Conservation (phyloP, 1,140 invertebrate species). For the Bombyx mori region DNA sequence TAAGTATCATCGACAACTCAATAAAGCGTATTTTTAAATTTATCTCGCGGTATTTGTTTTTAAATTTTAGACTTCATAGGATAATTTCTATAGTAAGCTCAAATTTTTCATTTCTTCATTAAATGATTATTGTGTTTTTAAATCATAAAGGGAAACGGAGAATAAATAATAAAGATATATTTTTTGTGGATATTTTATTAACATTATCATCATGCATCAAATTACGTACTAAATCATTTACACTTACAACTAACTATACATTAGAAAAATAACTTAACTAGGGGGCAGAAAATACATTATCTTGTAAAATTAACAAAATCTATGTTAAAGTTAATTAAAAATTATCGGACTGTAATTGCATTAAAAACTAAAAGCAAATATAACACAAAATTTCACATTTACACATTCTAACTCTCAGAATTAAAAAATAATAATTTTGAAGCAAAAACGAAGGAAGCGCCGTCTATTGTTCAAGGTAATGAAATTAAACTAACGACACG, state of each 20-base stretch:
- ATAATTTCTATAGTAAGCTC: no score
- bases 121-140: no score
- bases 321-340: conserved; percentile 47
- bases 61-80: no score
- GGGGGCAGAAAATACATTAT: conserved; percentile 67
- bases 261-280: conserved; percentile 71
- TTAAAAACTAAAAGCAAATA: conserved; percentile 55
- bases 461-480: conserved; percentile 14
- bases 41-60: no score
- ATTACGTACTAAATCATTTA: conserved; percentile 70
- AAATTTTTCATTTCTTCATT: no score
- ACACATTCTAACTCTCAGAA: conserved; percentile 64
- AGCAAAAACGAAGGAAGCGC: conserved; percentile 18
- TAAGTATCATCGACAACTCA: no score
- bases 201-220: conserved; percentile 71
- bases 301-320: conserved; percentile 64
- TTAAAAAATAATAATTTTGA: conserved; percentile 14
- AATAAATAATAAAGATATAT: conserved; percentile 50
- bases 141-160: not conserved
- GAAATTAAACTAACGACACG: conserved; percentile 14
- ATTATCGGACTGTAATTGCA: no score
- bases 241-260: conserved; percentile 71
- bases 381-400: conserved; percentile 45
- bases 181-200: conserved; percentile 71
- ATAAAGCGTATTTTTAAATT: no score